phyloP scores from a whole-genome alignment of 2,797 vertebrate genomes.

The Podarcis lilfordi region DNA sequence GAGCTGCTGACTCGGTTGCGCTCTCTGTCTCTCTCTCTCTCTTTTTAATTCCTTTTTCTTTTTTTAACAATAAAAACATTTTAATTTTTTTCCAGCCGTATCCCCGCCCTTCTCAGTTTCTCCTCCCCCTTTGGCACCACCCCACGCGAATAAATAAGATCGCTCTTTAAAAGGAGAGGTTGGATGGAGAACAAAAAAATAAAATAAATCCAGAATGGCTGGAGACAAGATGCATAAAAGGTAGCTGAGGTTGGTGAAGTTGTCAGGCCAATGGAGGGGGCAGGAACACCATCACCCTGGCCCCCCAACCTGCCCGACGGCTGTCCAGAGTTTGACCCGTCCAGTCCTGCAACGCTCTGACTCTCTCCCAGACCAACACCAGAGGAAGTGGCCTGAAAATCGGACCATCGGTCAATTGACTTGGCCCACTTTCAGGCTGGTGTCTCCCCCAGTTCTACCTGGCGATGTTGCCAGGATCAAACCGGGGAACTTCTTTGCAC shows the following conservation, averaged over 20 bases:
- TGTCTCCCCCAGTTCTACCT: too few relatives aligned
- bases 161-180: conserved; percentile 16
- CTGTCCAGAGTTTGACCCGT: too few relatives aligned
- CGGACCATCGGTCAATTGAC: too few relatives aligned
- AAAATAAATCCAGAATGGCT: conserved; percentile 16
- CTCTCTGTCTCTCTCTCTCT: background rate
- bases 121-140: conserved; percentile 21
- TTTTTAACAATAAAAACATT: conserved; percentile 29
- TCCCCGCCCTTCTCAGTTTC: background rate
- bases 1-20: conserved; percentile 24
- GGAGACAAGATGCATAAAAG: conserved; percentile 29
- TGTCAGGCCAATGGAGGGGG: too few relatives aligned
- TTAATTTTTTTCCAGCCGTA: background rate
- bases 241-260: background rate
- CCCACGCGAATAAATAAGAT: conserved; percentile 20
- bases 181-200: conserved; percentile 17
- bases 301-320: too few relatives aligned
- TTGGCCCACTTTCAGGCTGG: too few relatives aligned
- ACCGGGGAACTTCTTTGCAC: background rate
- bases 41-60: background rate
- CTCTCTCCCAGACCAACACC: too few relatives aligned
- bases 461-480: background rate
- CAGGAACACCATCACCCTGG: too few relatives aligned
- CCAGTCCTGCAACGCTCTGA: too few relatives aligned
- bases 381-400: too few relatives aligned